A percentile compares a stretch with the other conserved stretches of the same genome.
Evolutionary conservation across 1,140 invertebrate genomes (phyloP).

Genomic region (Drosophila tsacasi): DNA sequence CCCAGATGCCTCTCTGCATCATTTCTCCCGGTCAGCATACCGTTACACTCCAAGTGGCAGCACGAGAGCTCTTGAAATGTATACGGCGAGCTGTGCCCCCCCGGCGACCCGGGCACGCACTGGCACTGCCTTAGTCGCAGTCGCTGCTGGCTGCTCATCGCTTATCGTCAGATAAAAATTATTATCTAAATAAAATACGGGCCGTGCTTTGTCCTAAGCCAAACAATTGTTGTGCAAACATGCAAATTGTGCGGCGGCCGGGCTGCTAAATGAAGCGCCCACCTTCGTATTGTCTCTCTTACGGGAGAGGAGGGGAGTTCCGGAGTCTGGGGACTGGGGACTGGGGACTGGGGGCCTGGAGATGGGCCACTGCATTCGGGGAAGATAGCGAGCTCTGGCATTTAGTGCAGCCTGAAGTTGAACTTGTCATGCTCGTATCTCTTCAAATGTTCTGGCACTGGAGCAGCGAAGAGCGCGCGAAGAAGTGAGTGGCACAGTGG

Average conservation of each 20-base stretch:
- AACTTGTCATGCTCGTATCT: slow-evolving; percentile 82
- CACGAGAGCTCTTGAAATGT: slow-evolving; percentile 40
- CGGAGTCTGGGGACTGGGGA: neutral
- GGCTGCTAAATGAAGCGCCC: slow-evolving; percentile 78
- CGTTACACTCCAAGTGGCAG: slow-evolving; percentile 39
- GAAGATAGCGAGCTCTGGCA: slow-evolving; percentile 50
- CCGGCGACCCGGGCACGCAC: slow-evolving; percentile 54
- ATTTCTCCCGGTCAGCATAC: slow-evolving; percentile 39
- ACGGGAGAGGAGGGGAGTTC: neutral
- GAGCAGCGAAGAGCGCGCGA: slow-evolving; percentile 36
- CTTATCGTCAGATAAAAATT: slow-evolving; percentile 78
- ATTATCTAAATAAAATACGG: slow-evolving; percentile 83
- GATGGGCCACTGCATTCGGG: slow-evolving; percentile 57
- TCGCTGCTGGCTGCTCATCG: slow-evolving; percentile 2
- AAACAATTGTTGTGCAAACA: slow-evolving; percentile 84
- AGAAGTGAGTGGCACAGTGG: slow-evolving; percentile 31
- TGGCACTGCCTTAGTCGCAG: slow-evolving; percentile 8
- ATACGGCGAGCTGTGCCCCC: slow-evolving; percentile 23
- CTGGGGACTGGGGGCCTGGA: neutral
- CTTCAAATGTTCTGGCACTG: slow-evolving; percentile 75
- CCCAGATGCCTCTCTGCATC: slow-evolving; percentile 18
- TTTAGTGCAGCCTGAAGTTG: slow-evolving; percentile 74
- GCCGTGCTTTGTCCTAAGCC: slow-evolving; percentile 69
- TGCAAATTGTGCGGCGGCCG: slow-evolving; percentile 76
- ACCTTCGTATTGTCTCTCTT: slow-evolving; percentile 65